phyloP scores from a whole-genome alignment of 2,888 invertebrate genomes.

The Scrobipalpa costella region DNA sequence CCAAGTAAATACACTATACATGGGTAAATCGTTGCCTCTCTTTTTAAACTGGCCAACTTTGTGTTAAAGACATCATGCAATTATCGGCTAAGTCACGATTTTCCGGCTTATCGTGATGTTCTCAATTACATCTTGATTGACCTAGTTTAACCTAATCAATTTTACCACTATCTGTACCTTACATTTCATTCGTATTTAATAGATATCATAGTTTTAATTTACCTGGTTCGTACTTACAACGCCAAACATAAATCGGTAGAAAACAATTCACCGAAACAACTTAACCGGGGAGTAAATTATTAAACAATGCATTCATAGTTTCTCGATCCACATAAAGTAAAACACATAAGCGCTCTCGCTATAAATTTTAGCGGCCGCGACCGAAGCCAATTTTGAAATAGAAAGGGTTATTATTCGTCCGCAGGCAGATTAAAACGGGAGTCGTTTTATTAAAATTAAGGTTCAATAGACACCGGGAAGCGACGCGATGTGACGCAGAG shows the following conservation, averaged over 20 bases:
- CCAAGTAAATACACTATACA: too few species aligned
- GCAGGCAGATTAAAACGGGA: slow-evolving; percentile 74
- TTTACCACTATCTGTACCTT: too few species aligned
- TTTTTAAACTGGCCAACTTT: too few species aligned
- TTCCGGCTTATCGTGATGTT: too few species aligned
- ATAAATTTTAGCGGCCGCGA: slow-evolving; percentile 54
- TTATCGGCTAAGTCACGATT: too few species aligned
- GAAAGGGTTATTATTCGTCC: slow-evolving; percentile 73
- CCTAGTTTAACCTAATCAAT: too few species aligned
- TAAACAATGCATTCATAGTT: slow-evolving; percentile 28
- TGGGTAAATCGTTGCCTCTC: too few species aligned
- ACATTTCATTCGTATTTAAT: too few species aligned
- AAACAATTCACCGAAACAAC: slow-evolving; percentile 17
- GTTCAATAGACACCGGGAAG: too few species aligned
- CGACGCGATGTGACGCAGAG: too few species aligned
- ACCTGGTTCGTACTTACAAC: not conserved
- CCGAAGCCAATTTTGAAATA: slow-evolving; percentile 68
- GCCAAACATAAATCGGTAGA: slow-evolving; percentile 10
- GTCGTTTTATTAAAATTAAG: slow-evolving; percentile 79
- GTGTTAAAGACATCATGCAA: too few species aligned
- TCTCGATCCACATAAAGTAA: slow-evolving; percentile 34
- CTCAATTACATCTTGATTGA: too few species aligned
- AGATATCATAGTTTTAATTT: not conserved
- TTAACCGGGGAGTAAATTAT: slow-evolving; percentile 24
- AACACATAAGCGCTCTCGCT: slow-evolving; percentile 37